Base-by-base conservation (phyloP, 2,888 invertebrate species). In the Hanleya hanleyi region DNA sequence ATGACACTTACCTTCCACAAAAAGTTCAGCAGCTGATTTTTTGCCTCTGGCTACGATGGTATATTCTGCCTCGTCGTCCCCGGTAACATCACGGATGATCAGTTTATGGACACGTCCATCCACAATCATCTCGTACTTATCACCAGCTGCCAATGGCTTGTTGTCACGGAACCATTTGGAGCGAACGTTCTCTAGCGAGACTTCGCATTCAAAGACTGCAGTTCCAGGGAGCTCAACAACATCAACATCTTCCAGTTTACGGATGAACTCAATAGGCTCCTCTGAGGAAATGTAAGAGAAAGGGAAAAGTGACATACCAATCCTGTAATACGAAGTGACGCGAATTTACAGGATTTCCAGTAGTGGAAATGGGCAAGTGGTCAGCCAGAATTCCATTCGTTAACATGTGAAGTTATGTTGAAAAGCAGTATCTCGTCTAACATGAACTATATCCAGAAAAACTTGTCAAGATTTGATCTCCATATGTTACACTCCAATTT, bases 141-240 rank as follows among this genome's bases (percentile, higher is more conserved):
- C 83, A 70, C 81, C 79, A 66, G 86, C 79, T 87, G 95, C 95
- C 51, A 98, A 91, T 88, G 97, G 96, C 87, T 96, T 95, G 0
- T 96, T 96, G 88, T 97, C 97, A 91, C 96, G 97, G 90, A 96
- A 97, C 89, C 89, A 88, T 67, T 82, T 80, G 47, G 82, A 85
- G n/a, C 77, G 76, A 9, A 86, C 75, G 65, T 94, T 93, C 69
- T 95, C 93, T 81, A 94, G 94, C 0, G 96, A 96, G 67, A 98
- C 92, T 92, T 96, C 95, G 15, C 97, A 96, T 4, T 94, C 94
- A 81, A 98, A 86, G 9, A 82, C 81, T 26, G 84, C 86, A 5
- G 83, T 86, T 61, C 84, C 80, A 35, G 86, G 87, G 35, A 86
- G 82, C 71, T 86, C 87, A 36, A 82, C 83, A 1, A 88, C 84